Evolutionary conservation across 2,888 invertebrate species (phyloP), one percentile per base, ranked within the genome.

Genomic region (Scrobipalpa atriplicella): DNA sequence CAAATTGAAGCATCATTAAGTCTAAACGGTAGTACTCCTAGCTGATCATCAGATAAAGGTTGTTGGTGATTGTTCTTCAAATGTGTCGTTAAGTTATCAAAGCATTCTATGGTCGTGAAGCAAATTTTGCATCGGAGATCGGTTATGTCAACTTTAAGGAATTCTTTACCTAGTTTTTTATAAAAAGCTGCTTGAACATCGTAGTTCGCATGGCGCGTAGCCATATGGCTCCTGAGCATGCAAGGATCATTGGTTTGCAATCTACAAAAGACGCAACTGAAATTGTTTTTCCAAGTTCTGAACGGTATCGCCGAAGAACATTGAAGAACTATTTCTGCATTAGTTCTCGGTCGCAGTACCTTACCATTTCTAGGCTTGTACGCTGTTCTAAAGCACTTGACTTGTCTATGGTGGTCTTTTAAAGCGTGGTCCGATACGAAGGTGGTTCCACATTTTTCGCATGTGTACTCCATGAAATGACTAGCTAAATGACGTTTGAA

Each of bases 111-210:
- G 2, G 81, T 77, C 81, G 84, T 81, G 41, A 86, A 88, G 66
- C 92, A 92, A 0, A 92, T 75, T 71, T 90, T 92, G 70, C 92
- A 92, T 68, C 89, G 90, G 0, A 92, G 78, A 71, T 91, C 86
- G 5, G 92, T 92, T 16, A 92, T 84, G 62, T 92, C 92, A 21
- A 92, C 82, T 72, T 86, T 90, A 0, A 92, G 81, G 61, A 88
- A 92, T 62, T 91, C 90, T 73, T 90, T 91, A 0, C 92, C 90
- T 66, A 92, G 72, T 70, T 92, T 90, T 71, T 90, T 92, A 69
- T 92, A 92, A 70, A 92, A 92, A 0, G 92, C 92, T 0, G 85
- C 75, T 73, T 89, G 86, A 0, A 90, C 87, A 51, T 90, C 87
- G 67, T 88, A 92, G 62, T 90, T 86, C 0, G 84, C 83, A 56